A percentile compares a stretch with the other conserved stretches of the same genome.
phyloP scores from a whole-genome alignment of 2,888 invertebrate genomes.

The Unio delphinus region DNA sequence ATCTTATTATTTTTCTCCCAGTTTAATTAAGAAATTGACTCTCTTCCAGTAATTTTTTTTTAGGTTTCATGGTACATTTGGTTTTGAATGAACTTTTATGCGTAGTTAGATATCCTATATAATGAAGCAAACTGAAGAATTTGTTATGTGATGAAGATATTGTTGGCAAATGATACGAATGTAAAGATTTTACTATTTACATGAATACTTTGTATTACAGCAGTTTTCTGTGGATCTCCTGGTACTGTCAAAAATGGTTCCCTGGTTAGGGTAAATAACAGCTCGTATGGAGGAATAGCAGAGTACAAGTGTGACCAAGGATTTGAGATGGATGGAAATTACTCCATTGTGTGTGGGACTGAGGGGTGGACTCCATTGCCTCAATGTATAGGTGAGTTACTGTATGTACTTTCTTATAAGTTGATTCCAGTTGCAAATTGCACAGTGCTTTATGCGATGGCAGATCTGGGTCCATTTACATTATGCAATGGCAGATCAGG shows the following conservation, averaged over 20 bases:
- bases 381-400: constrained; percentile 40
- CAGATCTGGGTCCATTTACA: not conserved
- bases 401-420: too few relatives aligned
- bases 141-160: too few relatives aligned
- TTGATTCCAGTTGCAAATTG: not conserved
- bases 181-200: not conserved
- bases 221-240: constrained; percentile 53
- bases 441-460: not conserved
- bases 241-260: constrained; percentile 35
- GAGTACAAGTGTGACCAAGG: constrained; percentile 50
- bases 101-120: too few relatives aligned
- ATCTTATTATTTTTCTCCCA: too few relatives aligned
- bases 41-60: too few relatives aligned
- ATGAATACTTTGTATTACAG: constrained; percentile 32
- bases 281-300: constrained; percentile 44
- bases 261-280: constrained; percentile 41
- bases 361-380: constrained; percentile 49
- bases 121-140: too few relatives aligned
- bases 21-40: too few relatives aligned
- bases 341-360: constrained; percentile 35
- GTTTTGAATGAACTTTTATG: too few relatives aligned
- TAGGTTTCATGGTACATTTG: too few relatives aligned
- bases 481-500: not conserved
- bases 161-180: too few relatives aligned
- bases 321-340: constrained; percentile 29